phyloP scores from a whole-genome alignment of 1,140 invertebrate species.

The Monochamus saltuarius region DNA sequence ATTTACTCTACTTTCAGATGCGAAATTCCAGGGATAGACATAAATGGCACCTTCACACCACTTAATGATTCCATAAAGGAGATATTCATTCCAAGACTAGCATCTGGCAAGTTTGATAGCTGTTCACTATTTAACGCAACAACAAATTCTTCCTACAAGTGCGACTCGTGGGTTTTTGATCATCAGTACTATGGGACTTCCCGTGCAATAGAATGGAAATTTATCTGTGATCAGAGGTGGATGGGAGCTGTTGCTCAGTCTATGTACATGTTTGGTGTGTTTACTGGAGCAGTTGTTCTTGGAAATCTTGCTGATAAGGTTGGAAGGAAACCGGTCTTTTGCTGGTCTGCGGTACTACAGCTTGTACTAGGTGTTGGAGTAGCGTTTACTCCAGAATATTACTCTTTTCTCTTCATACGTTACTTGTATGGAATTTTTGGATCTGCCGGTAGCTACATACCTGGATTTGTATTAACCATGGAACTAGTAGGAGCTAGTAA shows the following conservation, averaged over 20 bases:
- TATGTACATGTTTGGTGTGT: slow-evolving; percentile 87
- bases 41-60: slow-evolving; percentile 51
- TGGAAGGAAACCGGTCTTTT: slow-evolving; percentile 79
- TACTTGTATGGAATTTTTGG: slow-evolving; percentile 80
- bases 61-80: slow-evolving; percentile 56
- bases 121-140: slow-evolving; percentile 58
- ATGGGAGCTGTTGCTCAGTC: slow-evolving; percentile 77
- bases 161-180: slow-evolving; percentile 71
- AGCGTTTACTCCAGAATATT: slow-evolving; percentile 75
- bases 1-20: slow-evolving; percentile 55
- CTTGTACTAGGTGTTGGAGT: slow-evolving; percentile 69
- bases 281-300: slow-evolving; percentile 79
- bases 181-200: slow-evolving; percentile 68
- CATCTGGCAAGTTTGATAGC: slow-evolving; percentile 55
- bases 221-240: slow-evolving; percentile 80
- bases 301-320: slow-evolving; percentile 85
- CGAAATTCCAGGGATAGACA: slow-evolving; percentile 61
- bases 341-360: slow-evolving; percentile 71
- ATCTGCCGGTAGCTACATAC: slow-evolving; percentile 81
- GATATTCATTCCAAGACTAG: slow-evolving; percentile 56
- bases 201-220: slow-evolving; percentile 77
- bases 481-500: slow-evolving; percentile 81
- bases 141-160: slow-evolving; percentile 55
- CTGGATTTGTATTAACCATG: slow-evolving; percentile 83
- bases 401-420: slow-evolving; percentile 66